Percentiles rank a stretch among this genome's conserved stretches.
These are phyloP conservation scores for Littorina saxatilis DNA, from an alignment of 1,140 invertebrate genomes.

Conservation along the genomic window DNA sequence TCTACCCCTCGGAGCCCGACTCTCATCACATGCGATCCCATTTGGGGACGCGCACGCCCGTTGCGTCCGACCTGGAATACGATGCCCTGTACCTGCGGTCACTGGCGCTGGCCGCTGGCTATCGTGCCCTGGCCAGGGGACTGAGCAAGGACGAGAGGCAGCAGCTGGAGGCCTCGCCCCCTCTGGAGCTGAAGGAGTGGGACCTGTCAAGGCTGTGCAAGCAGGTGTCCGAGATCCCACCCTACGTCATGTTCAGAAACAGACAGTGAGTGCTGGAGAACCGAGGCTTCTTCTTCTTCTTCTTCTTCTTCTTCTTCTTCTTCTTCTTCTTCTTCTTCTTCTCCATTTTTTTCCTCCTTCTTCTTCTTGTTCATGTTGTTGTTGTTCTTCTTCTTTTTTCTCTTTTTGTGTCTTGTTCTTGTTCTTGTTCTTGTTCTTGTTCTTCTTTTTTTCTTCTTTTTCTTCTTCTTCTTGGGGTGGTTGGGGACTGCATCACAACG, in stretches of 20 bases:
- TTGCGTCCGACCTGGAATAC: conserved; percentile 23
- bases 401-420: too few relatives aligned
- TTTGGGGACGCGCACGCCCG: conserved; percentile 15
- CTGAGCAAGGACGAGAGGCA: neutral
- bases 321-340: too few relatives aligned
- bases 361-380: too few relatives aligned
- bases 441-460: too few relatives aligned
- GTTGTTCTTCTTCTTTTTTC: too few relatives aligned
- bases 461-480: too few relatives aligned
- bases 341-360: too few relatives aligned
- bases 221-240: neutral
- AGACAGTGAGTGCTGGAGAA: too few relatives aligned
- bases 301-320: too few relatives aligned
- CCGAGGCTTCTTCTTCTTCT: too few relatives aligned
- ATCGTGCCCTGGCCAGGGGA: neutral
- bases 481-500: too few relatives aligned
- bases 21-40: conserved; percentile 11
- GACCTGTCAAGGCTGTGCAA: neutral
- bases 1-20: neutral
- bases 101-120: conserved; percentile 13
- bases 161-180: neutral
- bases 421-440: too few relatives aligned
- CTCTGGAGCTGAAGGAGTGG: neutral
- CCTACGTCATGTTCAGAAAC: neutral
- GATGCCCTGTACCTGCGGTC: conserved; percentile 20